Evolutionary conservation across 2,888 invertebrate genomes (phyloP).

Genomic region (Phaedon cochleariae): DNA sequence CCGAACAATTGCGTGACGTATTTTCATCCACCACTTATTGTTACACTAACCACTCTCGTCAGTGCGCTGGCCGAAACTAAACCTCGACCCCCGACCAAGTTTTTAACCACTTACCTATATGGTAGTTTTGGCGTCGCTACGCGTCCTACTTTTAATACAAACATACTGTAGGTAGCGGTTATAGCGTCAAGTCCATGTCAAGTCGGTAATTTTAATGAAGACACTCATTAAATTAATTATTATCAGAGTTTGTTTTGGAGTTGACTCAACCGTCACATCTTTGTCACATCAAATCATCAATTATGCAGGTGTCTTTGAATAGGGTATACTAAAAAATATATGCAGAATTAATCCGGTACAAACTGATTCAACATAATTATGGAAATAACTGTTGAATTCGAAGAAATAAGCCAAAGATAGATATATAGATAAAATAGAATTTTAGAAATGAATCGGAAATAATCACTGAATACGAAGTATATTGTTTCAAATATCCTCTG

Average conservation of each 20-base stretch:
- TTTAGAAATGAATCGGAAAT: no score
- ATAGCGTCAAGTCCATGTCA: no score
- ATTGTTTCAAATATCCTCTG: no score
- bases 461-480: no score
- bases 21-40: background rate
- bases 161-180: background rate
- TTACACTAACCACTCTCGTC: background rate
- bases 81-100: background rate
- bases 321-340: no score
- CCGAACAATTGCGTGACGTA: background rate
- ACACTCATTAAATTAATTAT: background rate
- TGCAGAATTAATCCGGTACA: no score
- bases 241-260: background rate
- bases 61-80: background rate
- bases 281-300: background rate
- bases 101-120: background rate
- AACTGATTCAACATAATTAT: no score
- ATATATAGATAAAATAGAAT: no score
- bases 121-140: constrained; percentile 1
- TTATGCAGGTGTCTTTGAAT: background rate
- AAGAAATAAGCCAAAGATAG: no score
- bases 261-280: background rate
- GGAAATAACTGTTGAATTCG: no score
- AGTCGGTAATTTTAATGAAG: background rate
- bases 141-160: constrained; percentile 12